Evolutionary conservation across 2,113 vertebrate species (phyloP), one percentile per base, ranked within the genome.

Genomic region (Erythrocercus mccallii): DNA sequence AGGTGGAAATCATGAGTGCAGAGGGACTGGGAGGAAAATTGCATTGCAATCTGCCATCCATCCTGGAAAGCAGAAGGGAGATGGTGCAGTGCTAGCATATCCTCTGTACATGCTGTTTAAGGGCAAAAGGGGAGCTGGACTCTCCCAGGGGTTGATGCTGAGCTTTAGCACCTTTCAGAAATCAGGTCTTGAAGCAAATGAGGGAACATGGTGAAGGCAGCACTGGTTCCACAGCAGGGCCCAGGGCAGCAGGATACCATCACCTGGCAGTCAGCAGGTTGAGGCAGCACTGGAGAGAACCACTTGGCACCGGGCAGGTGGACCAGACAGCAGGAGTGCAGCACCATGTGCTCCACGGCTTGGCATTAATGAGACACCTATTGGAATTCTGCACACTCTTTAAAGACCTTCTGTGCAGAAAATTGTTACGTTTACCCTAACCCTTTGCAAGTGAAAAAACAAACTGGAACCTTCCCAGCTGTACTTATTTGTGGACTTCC

Each of bases 321-420:
- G 86, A 84, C 47, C 40, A 92, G 88, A 89, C 97, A 97, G 97
- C 95, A 50, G 97, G 97, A 96, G 95, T 77, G 95, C 21, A 25
- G 89, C 88, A 57, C 94, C 95, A 84, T 90, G 93, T 91, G 88
- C 87, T 95, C 92, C 61, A 22, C 2, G 0, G 15, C 87, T 95
- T 97, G 97, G 97, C 97, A 95, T 90, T 97, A 97, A 97, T 96
- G 97, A 97, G 96, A 97, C 95, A 96, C 96, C 90, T 94, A 88
- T 92, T 95, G 93, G 97, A 98, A 95, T 96, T 80, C 94, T 85
- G 58, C 48, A 53, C 28, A 11, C 47, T 85, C 91, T 93, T 93
- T 94, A 96, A 84, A 97, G 95, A 76, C 56, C 78, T 58, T 91
- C 88, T 66, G 82, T 85, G 95, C 21, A 4, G 87, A 95, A 92